Percentiles rank a stretch among this genome's conserved stretches.
Evolutionary conservation across 1,140 invertebrate genomes (phyloP).

Genomic region (Archegozetes longisetosus): DNA sequence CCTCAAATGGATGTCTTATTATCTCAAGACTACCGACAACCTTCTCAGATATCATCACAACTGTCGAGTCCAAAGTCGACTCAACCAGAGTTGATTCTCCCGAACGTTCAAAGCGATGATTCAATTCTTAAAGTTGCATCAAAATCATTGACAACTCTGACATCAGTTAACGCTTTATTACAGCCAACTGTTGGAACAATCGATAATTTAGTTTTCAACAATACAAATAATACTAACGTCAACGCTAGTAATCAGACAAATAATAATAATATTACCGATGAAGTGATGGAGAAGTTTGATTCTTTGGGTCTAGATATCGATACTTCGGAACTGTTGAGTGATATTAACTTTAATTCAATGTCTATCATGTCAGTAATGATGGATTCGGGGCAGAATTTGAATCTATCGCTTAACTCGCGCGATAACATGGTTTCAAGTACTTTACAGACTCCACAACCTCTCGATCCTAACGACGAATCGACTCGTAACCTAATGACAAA

Average conservation of each 20-base stretch:
- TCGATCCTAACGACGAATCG: background rate
- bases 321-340: slow-evolving; percentile 13
- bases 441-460: background rate
- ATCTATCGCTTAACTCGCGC: background rate
- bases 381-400: slow-evolving; percentile 8
- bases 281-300: slow-evolving; percentile 14
- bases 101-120: too few relatives aligned
- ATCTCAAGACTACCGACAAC: background rate
- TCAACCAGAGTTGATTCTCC: background rate
- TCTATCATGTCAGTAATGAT: slow-evolving; percentile 14
- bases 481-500: background rate
- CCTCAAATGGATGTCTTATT: background rate
- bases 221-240: background rate
- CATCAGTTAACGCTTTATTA: background rate
- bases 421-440: background rate
- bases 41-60: background rate
- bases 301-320: slow-evolving; percentile 17
- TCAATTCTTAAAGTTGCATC: background rate
- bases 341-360: slow-evolving; percentile 15
- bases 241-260: background rate
- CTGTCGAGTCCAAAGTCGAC: background rate
- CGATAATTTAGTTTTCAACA: background rate
- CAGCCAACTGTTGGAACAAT: background rate
- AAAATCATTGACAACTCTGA: background rate
- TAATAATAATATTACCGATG: background rate